Conservation (phyloP, 1,140 invertebrate genomes). For the Nixonia krombeini region DNA sequence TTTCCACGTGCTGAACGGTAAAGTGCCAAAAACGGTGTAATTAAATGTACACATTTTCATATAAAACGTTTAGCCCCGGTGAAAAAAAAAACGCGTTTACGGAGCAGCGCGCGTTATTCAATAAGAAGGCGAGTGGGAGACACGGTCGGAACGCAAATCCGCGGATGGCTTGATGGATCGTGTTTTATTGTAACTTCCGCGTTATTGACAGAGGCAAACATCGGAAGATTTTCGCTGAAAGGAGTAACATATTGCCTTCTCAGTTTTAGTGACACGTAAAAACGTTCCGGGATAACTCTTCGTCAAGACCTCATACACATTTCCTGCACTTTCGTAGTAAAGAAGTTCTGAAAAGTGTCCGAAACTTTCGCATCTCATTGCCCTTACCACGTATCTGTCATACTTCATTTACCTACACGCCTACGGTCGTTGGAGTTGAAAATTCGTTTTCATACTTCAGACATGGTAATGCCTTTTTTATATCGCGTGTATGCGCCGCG, state of each 20-base stretch:
- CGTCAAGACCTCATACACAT: conserved; percentile 41
- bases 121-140: no score
- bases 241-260: conserved; percentile 46
- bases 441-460: conserved; percentile 56
- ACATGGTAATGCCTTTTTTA: conserved; percentile 47
- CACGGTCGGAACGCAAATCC: no score
- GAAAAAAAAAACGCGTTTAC: no score
- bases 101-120: no score
- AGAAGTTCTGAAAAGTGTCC: conserved; percentile 46
- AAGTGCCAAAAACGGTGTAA: no score
- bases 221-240: conserved; percentile 36
- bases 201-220: conserved; percentile 26
- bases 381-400: conserved; percentile 46
- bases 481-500: conserved; percentile 19
- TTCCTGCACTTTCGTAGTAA: conserved; percentile 35
- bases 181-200: no score
- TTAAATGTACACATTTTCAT: no score
- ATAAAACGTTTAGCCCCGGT: no score
- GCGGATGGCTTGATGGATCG: no score
- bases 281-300: conserved; percentile 45
- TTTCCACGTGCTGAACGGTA: no score
- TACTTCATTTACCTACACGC: conserved; percentile 47
- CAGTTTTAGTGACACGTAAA: conserved; percentile 45
- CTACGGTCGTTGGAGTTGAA: conserved; percentile 33
- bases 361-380: conserved; percentile 50